Evolutionary conservation across 2,113 vertebrate species (phyloP).

Genomic region (Hucho hucho): DNA sequence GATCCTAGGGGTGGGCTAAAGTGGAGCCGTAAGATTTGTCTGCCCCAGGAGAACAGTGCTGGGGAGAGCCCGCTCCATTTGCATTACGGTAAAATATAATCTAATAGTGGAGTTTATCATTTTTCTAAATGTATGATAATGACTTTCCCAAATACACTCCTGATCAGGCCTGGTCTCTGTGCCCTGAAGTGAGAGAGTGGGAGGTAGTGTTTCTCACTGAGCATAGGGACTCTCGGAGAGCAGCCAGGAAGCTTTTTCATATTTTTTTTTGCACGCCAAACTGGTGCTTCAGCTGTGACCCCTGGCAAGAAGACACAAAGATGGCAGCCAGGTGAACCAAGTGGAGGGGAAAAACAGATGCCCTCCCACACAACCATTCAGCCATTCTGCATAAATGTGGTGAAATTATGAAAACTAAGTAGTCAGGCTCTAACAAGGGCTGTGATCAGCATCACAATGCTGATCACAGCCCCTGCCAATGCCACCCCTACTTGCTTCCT

Average conservation of each 20-base stretch:
- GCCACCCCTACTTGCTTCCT: too few species aligned
- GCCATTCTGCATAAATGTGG: too few species aligned
- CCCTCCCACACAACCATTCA: too few species aligned
- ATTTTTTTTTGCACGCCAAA: conserved; percentile 3
- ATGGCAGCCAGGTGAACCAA: conserved; percentile 20
- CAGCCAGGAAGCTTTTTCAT: neutral
- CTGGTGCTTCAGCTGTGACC: conserved; percentile 24
- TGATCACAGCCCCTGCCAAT: too few species aligned
- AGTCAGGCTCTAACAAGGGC: too few species aligned
- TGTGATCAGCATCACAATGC: too few species aligned
- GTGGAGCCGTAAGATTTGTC: conserved; percentile 3
- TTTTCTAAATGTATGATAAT: conserved; percentile 37
- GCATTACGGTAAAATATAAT: conserved; percentile 16
- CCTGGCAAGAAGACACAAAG: conserved; percentile 6
- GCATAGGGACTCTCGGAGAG: neutral
- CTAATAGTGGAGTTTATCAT: conserved; percentile 38
- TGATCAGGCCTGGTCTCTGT: neutral
- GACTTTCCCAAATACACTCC: conserved; percentile 35
- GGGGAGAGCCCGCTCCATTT: neutral
- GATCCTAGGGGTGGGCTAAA: neutral
- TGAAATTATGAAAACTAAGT: too few species aligned
- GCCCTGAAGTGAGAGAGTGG: conserved; percentile 26
- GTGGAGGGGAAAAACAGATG: neutral
- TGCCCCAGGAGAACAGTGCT: neutral
- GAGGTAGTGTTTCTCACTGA: conserved; percentile 29